phyloP scores from a whole-genome alignment of 2,888 invertebrate genomes.

The Harpagoxenus sublaevis region DNA sequence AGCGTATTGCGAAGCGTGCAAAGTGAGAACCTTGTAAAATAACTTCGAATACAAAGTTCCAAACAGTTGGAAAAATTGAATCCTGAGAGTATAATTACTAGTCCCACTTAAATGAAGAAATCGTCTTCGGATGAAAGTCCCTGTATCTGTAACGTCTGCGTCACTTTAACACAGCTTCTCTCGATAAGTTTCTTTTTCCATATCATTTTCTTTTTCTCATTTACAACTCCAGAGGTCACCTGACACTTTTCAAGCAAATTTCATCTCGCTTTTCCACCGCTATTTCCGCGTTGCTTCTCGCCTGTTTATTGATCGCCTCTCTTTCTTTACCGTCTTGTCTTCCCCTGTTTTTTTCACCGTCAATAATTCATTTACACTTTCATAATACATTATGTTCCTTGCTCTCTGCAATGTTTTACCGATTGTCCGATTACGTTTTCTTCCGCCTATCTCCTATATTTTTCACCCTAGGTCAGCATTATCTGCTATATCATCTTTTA shows the following conservation, averaged over 20 bases:
- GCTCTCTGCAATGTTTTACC: neutral
- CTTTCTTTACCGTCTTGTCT: neutral
- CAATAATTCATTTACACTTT: constrained; percentile 10
- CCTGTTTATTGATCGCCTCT: neutral
- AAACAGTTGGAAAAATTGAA: constrained; percentile 58
- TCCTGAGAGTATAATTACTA: too few species aligned
- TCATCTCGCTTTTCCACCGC: neutral
- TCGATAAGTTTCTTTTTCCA: constrained; percentile 27
- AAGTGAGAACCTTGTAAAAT: constrained; percentile 24
- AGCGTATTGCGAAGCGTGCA: neutral
- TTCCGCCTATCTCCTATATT: neutral
- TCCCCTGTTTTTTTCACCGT: neutral
- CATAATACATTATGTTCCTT: neutral
- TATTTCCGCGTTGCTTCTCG: neutral
- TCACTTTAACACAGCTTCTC: constrained; percentile 46
- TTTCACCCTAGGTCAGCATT: neutral
- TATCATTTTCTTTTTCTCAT: constrained; percentile 22
- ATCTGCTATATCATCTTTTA: constrained; percentile 7
- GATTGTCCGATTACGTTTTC: neutral
- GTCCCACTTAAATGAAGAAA: constrained; percentile 29
- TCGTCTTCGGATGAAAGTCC: constrained; percentile 44
- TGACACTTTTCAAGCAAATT: constrained; percentile 17
- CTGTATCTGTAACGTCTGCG: constrained; percentile 39
- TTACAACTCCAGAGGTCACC: constrained; percentile 7
- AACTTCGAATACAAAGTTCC: neutral